Conservation (phyloP, 2,113 vertebrate species). For the Macquaria australasica region DNA sequence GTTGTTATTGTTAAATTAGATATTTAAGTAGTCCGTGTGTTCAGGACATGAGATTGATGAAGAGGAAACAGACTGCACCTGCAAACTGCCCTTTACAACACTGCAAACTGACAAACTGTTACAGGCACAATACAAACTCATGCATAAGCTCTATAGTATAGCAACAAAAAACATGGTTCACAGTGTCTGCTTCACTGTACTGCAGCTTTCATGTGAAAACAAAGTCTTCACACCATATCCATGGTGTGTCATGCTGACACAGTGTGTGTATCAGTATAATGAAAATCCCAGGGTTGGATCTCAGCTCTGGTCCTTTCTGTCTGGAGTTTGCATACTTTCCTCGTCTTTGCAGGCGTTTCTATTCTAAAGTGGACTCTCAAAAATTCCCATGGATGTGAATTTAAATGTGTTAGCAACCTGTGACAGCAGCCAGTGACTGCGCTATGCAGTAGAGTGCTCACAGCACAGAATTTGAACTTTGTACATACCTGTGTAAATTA, state of each 20-base stretch:
- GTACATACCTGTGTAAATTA: neutral
- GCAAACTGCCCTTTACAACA: neutral
- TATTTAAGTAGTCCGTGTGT: neutral
- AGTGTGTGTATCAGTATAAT: too few relatives aligned
- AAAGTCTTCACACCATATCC: neutral
- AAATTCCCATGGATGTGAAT: neutral
- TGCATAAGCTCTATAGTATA: neutral
- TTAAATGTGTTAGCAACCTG: neutral
- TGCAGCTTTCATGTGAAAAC: neutral
- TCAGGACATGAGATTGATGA: neutral
- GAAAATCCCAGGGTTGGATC: too few relatives aligned
- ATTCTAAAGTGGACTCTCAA: neutral
- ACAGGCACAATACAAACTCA: neutral
- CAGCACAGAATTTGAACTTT: neutral
- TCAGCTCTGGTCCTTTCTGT: neutral
- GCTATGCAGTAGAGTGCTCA: neutral
- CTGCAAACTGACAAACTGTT: neutral
- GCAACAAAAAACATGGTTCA: neutral
- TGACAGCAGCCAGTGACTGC: neutral
- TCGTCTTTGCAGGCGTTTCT: neutral
- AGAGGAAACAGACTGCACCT: neutral
- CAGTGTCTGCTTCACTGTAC: neutral
- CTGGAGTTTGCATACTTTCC: neutral
- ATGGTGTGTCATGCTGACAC: too few relatives aligned
- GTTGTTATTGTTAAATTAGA: neutral